These are phyloP conservation scores for Taenioides sp. DNA, from an alignment of 2,797 vertebrate genomes.

Conservation along the genomic window DNA sequence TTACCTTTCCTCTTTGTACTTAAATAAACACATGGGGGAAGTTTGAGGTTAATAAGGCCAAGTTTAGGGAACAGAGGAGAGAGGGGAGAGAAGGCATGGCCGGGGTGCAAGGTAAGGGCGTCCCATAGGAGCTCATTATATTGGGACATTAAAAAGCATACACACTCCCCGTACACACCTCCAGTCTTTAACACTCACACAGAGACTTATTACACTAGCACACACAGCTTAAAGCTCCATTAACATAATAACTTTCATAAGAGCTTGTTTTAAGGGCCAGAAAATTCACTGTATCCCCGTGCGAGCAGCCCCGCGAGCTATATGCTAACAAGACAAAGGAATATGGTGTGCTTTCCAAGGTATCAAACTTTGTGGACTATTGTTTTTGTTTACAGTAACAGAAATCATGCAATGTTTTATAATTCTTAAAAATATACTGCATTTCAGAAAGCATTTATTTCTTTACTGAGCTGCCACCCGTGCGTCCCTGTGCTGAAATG, in stretches of 20 bases:
- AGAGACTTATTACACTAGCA: constrained; percentile 62
- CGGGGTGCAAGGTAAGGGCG: constrained; percentile 51
- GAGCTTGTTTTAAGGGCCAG: constrained; percentile 49
- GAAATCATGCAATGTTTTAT: neutral
- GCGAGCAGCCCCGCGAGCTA: constrained; percentile 27
- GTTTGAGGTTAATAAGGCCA: constrained; percentile 71
- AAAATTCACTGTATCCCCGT: constrained; percentile 44
- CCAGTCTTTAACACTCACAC: constrained; percentile 50
- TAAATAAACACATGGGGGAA: constrained; percentile 68
- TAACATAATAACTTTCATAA: constrained; percentile 61
- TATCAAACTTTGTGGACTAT: constrained; percentile 14
- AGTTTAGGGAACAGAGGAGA: constrained; percentile 54
- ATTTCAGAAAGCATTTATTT: neutral
- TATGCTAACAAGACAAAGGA: constrained; percentile 17
- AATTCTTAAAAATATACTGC: neutral
- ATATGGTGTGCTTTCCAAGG: constrained; percentile 14
- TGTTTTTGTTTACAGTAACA: neutral
- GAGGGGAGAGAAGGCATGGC: constrained; percentile 30
- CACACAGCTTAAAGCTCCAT: constrained; percentile 52
- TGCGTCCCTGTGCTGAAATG: neutral
- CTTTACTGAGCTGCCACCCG: neutral
- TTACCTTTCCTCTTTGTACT: constrained; percentile 57
- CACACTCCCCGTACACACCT: constrained; percentile 50
- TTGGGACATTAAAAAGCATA: constrained; percentile 45
- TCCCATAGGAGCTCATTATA: constrained; percentile 74